Conservation (phyloP, 2,888 invertebrate species). For the Hipparchia sbordonii region DNA sequence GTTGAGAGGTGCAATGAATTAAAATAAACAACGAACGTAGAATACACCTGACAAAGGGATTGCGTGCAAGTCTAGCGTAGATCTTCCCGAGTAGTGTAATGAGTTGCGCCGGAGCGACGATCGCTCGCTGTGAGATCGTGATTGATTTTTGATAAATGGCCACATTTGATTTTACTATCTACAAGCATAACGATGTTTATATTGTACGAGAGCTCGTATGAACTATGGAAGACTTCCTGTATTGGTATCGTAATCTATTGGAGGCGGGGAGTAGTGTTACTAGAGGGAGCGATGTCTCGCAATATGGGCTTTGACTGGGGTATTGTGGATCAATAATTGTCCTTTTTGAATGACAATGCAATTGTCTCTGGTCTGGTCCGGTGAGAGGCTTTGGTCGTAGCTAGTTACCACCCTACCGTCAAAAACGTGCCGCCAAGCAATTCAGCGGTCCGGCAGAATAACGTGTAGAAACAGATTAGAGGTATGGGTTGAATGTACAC, state of each 20-base stretch:
- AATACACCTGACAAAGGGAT: constrained; percentile 36
- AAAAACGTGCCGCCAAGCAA: no score
- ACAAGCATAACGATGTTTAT: constrained; percentile 27
- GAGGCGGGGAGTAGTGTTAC: not conserved
- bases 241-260: constrained; percentile 15
- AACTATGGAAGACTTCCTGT: constrained; percentile 24
- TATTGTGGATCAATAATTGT: no score
- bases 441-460: no score
- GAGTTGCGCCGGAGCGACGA: constrained; percentile 57
- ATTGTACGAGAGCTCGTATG: not conserved
- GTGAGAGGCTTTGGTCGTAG: no score
- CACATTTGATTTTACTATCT: constrained; percentile 33
- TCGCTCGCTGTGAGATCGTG: constrained; percentile 51
- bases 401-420: no score
- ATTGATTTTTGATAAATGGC: constrained; percentile 48
- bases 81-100: constrained; percentile 61
- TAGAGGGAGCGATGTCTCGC: no score
- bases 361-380: no score
- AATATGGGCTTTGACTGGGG: no score
- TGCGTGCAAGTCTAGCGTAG: constrained; percentile 63
- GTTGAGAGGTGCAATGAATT: no score
- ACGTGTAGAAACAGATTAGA: no score
- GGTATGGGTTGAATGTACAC: no score
- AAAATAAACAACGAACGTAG: not conserved
- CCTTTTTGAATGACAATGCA: no score